These are phyloP conservation scores for Megathymus violae DNA, from an alignment of 1,140 invertebrate species.

Conservation along the genomic window DNA sequence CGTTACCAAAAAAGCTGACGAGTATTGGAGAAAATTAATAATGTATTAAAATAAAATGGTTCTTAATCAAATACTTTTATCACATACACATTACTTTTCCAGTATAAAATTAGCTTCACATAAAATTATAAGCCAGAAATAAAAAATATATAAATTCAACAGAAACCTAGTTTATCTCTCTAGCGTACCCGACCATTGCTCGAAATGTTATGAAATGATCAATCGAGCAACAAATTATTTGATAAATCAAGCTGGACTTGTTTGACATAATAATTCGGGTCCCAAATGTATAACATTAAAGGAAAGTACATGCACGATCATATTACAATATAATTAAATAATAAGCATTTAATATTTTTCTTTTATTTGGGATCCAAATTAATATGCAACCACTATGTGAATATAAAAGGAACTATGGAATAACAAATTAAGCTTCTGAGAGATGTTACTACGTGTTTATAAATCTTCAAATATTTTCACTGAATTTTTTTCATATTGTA, in stretches of 20 bases:
- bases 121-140: constrained; percentile 18
- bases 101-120: constrained; percentile 16
- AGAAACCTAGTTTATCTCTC: neutral
- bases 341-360: constrained; percentile 11
- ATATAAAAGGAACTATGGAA: constrained; percentile 5
- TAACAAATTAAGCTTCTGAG: constrained; percentile 10
- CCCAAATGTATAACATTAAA: constrained; percentile 6
- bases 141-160: constrained; percentile 26
- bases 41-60: constrained; percentile 39
- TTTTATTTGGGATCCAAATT: constrained; percentile 26
- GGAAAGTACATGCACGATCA: constrained; percentile 3
- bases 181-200: constrained; percentile 1
- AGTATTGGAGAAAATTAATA: constrained; percentile 33
- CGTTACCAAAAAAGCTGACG: constrained; percentile 16
- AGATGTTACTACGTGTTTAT: constrained; percentile 1
- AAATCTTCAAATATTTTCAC: no score
- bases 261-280: constrained; percentile 31
- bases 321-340: constrained; percentile 3
- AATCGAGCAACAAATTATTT: constrained; percentile 2
- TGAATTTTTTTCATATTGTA: no score
- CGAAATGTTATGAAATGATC: constrained; percentile 3
- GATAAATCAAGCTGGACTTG: constrained; percentile 1
- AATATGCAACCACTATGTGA: constrained; percentile 5
- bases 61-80: constrained; percentile 39
- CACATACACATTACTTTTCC: constrained; percentile 35